phyloP scores from a whole-genome alignment of 2,888 invertebrate species.

The Heliconius aoede region DNA sequence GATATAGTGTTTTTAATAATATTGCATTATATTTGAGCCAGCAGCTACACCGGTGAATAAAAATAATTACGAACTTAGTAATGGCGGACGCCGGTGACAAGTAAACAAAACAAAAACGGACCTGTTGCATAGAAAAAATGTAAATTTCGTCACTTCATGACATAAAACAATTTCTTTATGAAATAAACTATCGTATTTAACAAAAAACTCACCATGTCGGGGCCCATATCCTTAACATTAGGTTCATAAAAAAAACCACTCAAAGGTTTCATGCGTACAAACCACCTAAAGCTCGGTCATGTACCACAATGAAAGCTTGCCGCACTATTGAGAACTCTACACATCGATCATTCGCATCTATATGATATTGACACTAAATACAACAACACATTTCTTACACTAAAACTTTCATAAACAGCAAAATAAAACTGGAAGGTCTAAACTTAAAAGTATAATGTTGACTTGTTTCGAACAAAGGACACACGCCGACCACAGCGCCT shows the following conservation, averaged over 20 bases:
- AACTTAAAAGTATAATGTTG: conserved; percentile 79
- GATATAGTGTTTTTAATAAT: conserved; percentile 30
- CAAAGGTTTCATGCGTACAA: conserved; percentile 87
- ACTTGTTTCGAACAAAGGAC: conserved; percentile 84
- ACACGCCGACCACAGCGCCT: conserved; percentile 81
- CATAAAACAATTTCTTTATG: conserved; percentile 66
- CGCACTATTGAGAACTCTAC: conserved; percentile 60
- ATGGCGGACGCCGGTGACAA: conserved; percentile 86
- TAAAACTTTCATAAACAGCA: conserved; percentile 58
- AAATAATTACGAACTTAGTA: conserved; percentile 71
- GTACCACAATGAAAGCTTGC: conserved; percentile 70
- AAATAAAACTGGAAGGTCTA: conserved; percentile 69
- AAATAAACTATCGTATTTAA: conserved; percentile 55
- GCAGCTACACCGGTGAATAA: conserved; percentile 75
- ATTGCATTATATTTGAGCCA: conserved; percentile 30
- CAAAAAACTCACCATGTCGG: conserved; percentile 88
- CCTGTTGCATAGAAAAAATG: conserved; percentile 82
- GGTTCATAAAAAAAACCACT: conserved; percentile 87
- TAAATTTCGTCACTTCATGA: conserved; percentile 69
- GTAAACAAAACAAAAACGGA: conserved; percentile 85
- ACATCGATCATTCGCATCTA: conserved; percentile 60
- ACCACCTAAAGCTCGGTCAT: conserved; percentile 76
- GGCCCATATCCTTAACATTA: conserved; percentile 92
- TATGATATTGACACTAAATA: conserved; percentile 55
- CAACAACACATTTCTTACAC: conserved; percentile 67